phyloP scores from a whole-genome alignment of 2,113 vertebrate species.

The Thryonomys swinderianus region DNA sequence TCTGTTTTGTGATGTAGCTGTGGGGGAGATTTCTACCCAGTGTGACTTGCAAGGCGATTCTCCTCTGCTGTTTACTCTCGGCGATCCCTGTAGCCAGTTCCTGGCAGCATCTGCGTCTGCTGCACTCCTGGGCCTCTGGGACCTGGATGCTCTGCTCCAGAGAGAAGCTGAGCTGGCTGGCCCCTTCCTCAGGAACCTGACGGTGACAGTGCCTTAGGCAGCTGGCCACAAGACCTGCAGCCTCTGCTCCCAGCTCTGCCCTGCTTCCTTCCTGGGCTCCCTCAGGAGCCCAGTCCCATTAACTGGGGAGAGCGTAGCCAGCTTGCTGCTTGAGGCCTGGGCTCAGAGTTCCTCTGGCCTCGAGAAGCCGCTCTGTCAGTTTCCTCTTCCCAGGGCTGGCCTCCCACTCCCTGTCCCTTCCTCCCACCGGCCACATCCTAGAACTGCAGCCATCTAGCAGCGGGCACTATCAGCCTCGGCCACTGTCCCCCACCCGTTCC shows the following conservation, averaged over 20 bases:
- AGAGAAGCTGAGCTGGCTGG: neutral
- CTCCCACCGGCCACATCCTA: neutral
- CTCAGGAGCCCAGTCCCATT: neutral
- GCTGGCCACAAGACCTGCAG: neutral
- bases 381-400: slow-evolving; percentile 40
- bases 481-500: neutral
- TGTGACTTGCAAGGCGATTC: slow-evolving; percentile 40
- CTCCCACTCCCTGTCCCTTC: neutral
- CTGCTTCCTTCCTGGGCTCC: neutral
- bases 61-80: slow-evolving; percentile 64
- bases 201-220: neutral
- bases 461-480: neutral
- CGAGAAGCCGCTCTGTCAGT: neutral
- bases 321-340: neutral
- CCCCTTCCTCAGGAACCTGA: neutral
- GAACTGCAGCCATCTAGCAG: neutral
- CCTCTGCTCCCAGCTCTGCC: neutral
- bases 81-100: slow-evolving; percentile 54
- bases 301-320: neutral
- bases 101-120: slow-evolving; percentile 75
- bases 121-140: slow-evolving; percentile 71
- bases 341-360: neutral
- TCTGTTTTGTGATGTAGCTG: slow-evolving; percentile 14
- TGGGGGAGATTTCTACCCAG: slow-evolving; percentile 57
- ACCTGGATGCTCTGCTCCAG: slow-evolving; percentile 22